phyloP scores from a whole-genome alignment of 2,888 invertebrate genomes.

The Volucella inanis region DNA sequence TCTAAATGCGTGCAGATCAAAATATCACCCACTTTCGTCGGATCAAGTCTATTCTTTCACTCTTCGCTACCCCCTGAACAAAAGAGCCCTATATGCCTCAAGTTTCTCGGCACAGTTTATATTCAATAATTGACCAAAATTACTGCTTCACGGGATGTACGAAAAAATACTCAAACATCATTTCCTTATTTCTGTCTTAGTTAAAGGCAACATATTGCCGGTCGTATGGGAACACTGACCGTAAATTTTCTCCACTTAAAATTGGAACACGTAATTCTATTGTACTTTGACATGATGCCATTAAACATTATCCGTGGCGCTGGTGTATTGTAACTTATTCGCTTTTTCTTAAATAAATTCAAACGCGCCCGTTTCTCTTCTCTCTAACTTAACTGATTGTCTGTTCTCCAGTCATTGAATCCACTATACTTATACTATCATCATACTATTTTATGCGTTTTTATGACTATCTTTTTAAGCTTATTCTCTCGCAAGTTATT shows the following conservation, averaged over 20 bases:
- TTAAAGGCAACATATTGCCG: not conserved
- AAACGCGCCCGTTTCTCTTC: slow-evolving; percentile 23
- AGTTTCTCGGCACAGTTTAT: not conserved
- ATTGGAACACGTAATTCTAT: slow-evolving; percentile 72
- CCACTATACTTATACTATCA: not conserved
- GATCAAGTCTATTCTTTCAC: no score
- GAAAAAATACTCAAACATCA: slow-evolving; percentile 49
- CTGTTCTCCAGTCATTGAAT: no score
- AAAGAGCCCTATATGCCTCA: no score
- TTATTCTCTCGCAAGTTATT: slow-evolving; percentile 67
- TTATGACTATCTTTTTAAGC: slow-evolving; percentile 47
- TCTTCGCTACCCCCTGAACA: slow-evolving; percentile 12
- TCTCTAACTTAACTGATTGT: not conserved
- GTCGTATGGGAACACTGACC: slow-evolving; percentile 63
- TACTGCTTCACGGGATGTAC: slow-evolving; percentile 30
- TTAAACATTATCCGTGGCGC: slow-evolving; percentile 74
- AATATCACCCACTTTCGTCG: no score
- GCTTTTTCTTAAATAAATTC: slow-evolving; percentile 72
- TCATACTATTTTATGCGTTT: not conserved
- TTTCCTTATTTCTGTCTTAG: slow-evolving; percentile 55
- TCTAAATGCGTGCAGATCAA: no score
- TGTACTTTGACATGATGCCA: slow-evolving; percentile 73
- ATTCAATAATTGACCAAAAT: slow-evolving; percentile 14
- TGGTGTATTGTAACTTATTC: slow-evolving; percentile 65
- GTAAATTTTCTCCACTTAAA: slow-evolving; percentile 72